Evolutionary conservation across 2,888 invertebrate genomes (phyloP), one percentile per base, ranked within the genome.

Genomic region (Dryocosmus kuriphilus): DNA sequence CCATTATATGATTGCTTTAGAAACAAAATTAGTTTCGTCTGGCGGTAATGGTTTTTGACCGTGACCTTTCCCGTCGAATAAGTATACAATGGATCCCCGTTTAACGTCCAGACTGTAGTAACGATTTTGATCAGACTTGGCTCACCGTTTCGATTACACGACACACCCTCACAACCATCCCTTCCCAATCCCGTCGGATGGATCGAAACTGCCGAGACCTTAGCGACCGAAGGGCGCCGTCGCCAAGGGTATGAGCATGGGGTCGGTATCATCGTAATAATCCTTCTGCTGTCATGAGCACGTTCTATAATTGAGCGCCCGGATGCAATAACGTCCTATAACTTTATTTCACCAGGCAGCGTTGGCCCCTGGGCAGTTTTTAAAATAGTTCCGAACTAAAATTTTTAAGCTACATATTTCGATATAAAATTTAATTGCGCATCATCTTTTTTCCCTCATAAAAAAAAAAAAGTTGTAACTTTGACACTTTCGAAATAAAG

Each of bases 141-240:
- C 78, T 77, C 81, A 74, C 77, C 78, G 76, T 51, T 41, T 71
- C 30, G 71, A 71, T 71, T 71, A 11, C 30, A 19, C 46, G 16
- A 22, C 71, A 76, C 79, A 75, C 76, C 46, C 79, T 30, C 73
- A 24, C 77, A 55, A 71, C 75, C 60, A 51, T 71, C 77, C 77
- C 60, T 46, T 78, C 79, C 78, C 81, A 74, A 76, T 60, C 55
- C 78, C 30, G 30, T 51, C 30, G 67, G 74, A 55, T 74, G 74
- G 80, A 73, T 82, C 84, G 82, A 84, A 84, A 83, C 82, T 79
- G 76, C 79, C 63, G 75, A 80, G 80, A 77, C 81, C 84, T 85
- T 85, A 81, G 77, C 77, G 75, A 65, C 67, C 11, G 77, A 61
- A 75, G 79, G 71, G 71, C 74, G 76, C 77, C 60, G 77, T 80